These are phyloP conservation scores for Melipona beecheii DNA, from an alignment of 2,888 invertebrate species.

Conservation along the genomic window DNA sequence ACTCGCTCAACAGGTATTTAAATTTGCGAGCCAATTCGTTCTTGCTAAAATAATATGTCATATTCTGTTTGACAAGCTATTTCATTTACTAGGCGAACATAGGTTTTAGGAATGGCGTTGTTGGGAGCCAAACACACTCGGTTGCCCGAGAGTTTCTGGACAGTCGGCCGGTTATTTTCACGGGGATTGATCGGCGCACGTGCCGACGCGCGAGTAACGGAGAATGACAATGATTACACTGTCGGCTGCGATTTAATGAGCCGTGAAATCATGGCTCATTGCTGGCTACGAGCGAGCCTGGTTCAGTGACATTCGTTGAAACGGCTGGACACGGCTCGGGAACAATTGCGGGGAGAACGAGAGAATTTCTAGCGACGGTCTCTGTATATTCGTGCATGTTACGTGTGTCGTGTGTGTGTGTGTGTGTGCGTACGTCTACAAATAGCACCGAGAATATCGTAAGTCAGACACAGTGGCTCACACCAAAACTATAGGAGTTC, in stretches of 20 bases:
- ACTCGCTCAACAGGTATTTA: too few relatives aligned
- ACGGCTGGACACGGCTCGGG: conserved; percentile 8
- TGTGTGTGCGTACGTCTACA: not conserved
- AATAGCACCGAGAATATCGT: conserved; percentile 14
- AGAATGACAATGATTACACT: conserved; percentile 62
- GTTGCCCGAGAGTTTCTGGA: not conserved
- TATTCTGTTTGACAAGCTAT: not conserved
- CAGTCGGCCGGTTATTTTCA: conserved; percentile 44
- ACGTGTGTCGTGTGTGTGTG: not conserved
- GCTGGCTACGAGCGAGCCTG: conserved; percentile 30
- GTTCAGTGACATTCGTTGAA: conserved; percentile 38
- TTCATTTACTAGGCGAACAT: not conserved
- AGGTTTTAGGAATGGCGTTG: not conserved
- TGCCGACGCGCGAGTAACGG: conserved; percentile 51
- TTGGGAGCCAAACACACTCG: not conserved
- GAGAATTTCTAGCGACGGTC: not conserved
- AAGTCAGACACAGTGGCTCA: not conserved
- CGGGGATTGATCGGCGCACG: conserved; percentile 56
- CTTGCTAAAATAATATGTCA: not conserved
- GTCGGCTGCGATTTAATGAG: conserved; percentile 58
- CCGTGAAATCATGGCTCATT: conserved; percentile 56
- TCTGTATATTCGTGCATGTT: too few relatives aligned
- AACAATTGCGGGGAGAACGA: conserved; percentile 13
- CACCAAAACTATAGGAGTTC: too few relatives aligned
- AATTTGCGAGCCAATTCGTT: not conserved